A percentile compares a stretch with the other conserved stretches of the same genome.
These are phyloP conservation scores for Sepioteuthis lessoniana DNA, from an alignment of 2,888 invertebrate genomes.

Conservation along the genomic window DNA sequence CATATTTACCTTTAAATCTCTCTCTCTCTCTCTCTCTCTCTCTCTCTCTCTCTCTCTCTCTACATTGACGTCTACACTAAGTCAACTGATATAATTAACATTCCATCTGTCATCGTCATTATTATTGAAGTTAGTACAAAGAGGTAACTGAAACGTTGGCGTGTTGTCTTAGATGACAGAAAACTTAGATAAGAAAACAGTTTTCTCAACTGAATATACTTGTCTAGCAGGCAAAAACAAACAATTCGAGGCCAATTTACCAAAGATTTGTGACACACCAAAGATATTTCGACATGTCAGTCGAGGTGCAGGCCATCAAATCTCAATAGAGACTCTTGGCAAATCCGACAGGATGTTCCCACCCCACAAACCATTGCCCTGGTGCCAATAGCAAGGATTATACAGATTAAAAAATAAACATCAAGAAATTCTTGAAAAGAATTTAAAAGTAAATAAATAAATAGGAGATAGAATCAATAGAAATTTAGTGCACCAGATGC, in stretches of 20 bases:
- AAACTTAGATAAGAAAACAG: neutral
- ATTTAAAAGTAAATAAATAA: neutral
- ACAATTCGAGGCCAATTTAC: neutral
- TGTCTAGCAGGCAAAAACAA: neutral
- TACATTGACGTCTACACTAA: no score
- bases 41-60: no score
- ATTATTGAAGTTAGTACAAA: neutral
- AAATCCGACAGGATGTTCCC: neutral
- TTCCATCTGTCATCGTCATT: neutral
- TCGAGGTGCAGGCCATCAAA: neutral
- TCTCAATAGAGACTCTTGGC: neutral
- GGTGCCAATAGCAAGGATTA: neutral
- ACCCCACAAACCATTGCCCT: no score
- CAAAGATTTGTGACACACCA: neutral
- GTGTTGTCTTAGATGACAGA: conserved; percentile 21
- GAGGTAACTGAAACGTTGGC: neutral
- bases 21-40: no score
- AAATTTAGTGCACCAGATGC: neutral
- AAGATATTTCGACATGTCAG: conserved; percentile 33
- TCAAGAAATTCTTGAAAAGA: neutral
- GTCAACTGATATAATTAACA: neutral
- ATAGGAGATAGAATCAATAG: neutral
- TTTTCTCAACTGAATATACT: neutral
- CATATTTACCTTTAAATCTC: no score
- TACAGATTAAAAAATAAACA: neutral